These are phyloP conservation scores for Podarcis raffonei DNA, from an alignment of 2,113 vertebrate species.

Conservation along the genomic window DNA sequence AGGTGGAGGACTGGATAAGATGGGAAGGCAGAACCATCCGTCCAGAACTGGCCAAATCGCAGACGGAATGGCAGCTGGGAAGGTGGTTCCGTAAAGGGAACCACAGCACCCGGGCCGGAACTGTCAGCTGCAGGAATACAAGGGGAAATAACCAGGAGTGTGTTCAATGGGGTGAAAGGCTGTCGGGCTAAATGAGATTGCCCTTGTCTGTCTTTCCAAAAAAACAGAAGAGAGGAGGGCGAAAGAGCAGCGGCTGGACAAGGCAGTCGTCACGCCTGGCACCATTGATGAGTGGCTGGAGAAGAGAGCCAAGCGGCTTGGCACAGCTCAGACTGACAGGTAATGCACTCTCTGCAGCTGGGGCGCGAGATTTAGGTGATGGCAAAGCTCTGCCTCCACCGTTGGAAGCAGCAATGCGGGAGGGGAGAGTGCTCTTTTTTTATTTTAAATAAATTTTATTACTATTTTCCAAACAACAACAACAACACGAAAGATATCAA, in stretches of 20 bases:
- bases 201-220: not conserved
- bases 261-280: constrained; percentile 60
- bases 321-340: constrained; percentile 76
- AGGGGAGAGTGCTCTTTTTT: too few relatives aligned
- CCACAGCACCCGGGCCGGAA: not conserved
- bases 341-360: constrained; percentile 44
- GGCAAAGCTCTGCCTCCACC: too few relatives aligned
- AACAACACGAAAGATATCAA: too few relatives aligned
- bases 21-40: not conserved
- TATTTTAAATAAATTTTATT: too few relatives aligned
- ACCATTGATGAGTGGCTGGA: constrained; percentile 88
- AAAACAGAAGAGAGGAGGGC: constrained; percentile 80
- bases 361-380: too few relatives aligned
- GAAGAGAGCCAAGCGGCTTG: constrained; percentile 83
- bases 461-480: too few relatives aligned
- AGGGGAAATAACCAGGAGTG: not conserved
- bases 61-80: not conserved
- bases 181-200: fast-evolving
- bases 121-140: not conserved
- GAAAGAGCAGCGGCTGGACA: constrained; percentile 74
- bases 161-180: constrained; percentile 36
- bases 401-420: too few relatives aligned
- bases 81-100: constrained; percentile 21
- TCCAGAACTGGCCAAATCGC: not conserved
- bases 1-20: not conserved